Evolutionary conservation across 2,113 vertebrate genomes (phyloP), one percentile per base, ranked within the genome.

Genomic region (Dasyornis broadbenti): DNA sequence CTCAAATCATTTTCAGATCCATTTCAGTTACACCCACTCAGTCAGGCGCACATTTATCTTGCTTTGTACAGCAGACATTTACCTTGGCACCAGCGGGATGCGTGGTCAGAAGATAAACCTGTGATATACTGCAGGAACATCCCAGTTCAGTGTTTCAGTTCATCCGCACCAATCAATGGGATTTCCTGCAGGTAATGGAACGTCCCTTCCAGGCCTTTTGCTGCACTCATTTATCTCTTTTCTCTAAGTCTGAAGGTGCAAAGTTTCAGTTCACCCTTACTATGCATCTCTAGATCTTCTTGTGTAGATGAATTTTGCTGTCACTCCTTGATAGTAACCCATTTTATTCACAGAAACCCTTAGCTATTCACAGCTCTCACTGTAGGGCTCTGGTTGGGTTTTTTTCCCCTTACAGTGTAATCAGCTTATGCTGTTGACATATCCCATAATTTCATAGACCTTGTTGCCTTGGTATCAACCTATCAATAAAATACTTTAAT

Each of bases 281-380:
- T 39, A 17, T 15, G 3, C 15, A 21, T 27, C 21, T 26, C 12
- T 26, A 0, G 4, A 44, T 15, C 20, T 66, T 63, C 35, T 28
- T 30, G 23, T 5, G 4, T 4, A 53, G 35, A 39, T 27, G 15
- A 84, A 14, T 79, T 83, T 70, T 30, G 49, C 35, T n/a, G 7
- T 45, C 54, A 33, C 4, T 53, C 50, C 18, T 7, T 2, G 1
- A 22, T 3, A 59, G 22, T 17, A 83, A n/a, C 12, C 11, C 6
- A 6, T 64, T 66, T 91, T 27, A 47, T 49, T 49, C 47, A 86
- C 28, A 77, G n/a, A 57, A 61, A 47, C 21, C 56, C 44, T 33
- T 9, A 37, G 7, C 21, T 72, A 11, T 21, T 63, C 76, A 44
- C 35, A 86, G 72, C 31, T 80, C 40, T 30, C 45, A n/a, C 9